Evolutionary conservation across 2,888 invertebrate genomes (phyloP).

Genomic region (Acleris sparsana): DNA sequence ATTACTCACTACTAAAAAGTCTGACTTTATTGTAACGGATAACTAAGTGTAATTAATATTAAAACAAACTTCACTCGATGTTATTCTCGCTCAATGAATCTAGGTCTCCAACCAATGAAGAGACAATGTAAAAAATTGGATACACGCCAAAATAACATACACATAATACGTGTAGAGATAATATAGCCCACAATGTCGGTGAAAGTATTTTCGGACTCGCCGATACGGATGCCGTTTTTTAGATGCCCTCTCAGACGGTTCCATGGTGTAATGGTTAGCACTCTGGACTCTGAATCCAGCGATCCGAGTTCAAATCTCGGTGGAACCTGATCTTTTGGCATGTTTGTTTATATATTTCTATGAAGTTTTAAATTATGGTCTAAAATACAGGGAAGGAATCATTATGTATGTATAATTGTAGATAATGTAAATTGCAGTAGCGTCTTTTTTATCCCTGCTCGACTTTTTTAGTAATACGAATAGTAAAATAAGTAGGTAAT

Average conservation of each 20-base stretch:
- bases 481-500: too few relatives aligned
- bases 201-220: conserved; percentile 28
- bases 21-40: too few relatives aligned
- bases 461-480: too few relatives aligned
- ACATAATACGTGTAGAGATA: not conserved
- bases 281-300: conserved; percentile 87
- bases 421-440: too few relatives aligned
- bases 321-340: conserved; percentile 71
- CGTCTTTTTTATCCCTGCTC: too few relatives aligned
- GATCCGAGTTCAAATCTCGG: conserved; percentile 87
- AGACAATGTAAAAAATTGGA: conserved; percentile 5
- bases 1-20: too few relatives aligned
- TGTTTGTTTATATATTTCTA: not conserved
- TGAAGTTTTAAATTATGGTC: not conserved
- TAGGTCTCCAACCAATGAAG: not conserved
- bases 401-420: too few relatives aligned
- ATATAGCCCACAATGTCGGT: conserved; percentile 1
- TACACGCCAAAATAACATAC: conserved; percentile 13
- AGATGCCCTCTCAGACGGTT: conserved; percentile 54
- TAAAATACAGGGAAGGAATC: not conserved
- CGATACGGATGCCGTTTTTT: conserved; percentile 4
- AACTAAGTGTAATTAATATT: too few relatives aligned
- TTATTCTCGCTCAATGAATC: too few relatives aligned
- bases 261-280: conserved; percentile 86
- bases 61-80: too few relatives aligned